A percentile compares a stretch with the other conserved stretches of the same genome.
These are phyloP conservation scores for Psilopogon haemacephalus DNA, from an alignment of 2,113 vertebrate species.

Conservation along the genomic window DNA sequence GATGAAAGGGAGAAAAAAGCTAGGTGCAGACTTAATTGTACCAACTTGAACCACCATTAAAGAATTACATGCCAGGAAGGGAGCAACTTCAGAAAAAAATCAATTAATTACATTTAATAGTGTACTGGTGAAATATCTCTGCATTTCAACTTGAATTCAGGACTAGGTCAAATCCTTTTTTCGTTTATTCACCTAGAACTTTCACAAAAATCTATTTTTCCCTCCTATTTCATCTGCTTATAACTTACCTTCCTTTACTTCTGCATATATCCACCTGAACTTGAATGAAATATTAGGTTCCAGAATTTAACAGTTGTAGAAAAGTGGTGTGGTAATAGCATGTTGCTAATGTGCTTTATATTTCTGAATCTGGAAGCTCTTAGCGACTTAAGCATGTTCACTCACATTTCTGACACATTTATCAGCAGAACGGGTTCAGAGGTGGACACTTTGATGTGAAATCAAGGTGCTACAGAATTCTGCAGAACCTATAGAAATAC, in stretches of 20 bases:
- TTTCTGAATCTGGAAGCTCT: constrained; percentile 27
- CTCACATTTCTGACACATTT: constrained; percentile 9
- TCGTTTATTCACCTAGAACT: not conserved
- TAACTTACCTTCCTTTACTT: not conserved
- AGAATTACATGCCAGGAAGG: not conserved
- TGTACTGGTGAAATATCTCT: not conserved
- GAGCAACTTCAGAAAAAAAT: not conserved
- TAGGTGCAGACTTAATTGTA: not conserved
- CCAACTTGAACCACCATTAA: not conserved
- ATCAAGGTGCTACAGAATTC: constrained; percentile 51
- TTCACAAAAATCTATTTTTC: not conserved
- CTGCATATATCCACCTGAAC: not conserved
- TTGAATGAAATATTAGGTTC: not conserved
- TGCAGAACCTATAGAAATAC: constrained; percentile 59
- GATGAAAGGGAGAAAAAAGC: not conserved
- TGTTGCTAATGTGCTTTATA: not conserved
- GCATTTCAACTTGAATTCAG: not conserved
- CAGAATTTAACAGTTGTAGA: not conserved
- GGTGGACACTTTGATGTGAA: constrained; percentile 26
- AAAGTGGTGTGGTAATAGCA: not conserved
- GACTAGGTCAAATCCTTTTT: not conserved
- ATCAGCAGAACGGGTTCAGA: not conserved
- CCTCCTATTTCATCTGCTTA: not conserved
- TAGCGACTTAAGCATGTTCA: not conserved
- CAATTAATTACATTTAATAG: not conserved